Conservation (phyloP, 2,797 vertebrate species). For the Falco rusticolus region DNA sequence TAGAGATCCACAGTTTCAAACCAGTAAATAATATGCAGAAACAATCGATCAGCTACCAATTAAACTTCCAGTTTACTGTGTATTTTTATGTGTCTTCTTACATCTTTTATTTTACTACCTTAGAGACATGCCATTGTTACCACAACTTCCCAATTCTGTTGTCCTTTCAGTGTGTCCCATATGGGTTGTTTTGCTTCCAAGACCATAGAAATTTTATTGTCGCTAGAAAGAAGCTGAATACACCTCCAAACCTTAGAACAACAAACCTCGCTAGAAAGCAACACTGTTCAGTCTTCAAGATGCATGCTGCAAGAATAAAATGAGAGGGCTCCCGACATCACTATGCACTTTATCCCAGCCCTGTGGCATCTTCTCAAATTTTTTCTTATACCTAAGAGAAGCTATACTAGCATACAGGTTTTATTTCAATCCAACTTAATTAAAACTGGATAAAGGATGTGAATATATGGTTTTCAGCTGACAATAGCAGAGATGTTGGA, state of each 20-base stretch:
- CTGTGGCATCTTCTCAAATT: background rate
- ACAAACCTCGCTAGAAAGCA: background rate
- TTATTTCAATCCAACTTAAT: background rate
- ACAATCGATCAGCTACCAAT: background rate
- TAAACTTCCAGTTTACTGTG: background rate
- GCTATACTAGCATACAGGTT: background rate
- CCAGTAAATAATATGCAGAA: background rate
- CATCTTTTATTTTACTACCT: background rate
- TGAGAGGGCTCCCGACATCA: background rate
- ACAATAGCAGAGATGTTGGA: background rate
- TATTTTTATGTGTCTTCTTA: background rate
- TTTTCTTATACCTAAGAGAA: background rate
- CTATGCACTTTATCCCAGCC: background rate
- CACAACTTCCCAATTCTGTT: background rate
- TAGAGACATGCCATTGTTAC: rapidly evolving
- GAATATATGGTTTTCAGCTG: background rate
- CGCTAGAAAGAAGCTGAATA: background rate
- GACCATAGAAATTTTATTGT: background rate
- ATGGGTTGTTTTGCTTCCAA: background rate
- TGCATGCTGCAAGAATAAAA: background rate
- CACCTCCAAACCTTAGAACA: background rate
- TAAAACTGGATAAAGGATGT: background rate
- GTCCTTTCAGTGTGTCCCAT: background rate
- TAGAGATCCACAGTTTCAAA: background rate
- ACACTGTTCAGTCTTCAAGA: background rate